Conservation (phyloP, 2,797 vertebrate genomes). For the Fringilla coelebs region DNA sequence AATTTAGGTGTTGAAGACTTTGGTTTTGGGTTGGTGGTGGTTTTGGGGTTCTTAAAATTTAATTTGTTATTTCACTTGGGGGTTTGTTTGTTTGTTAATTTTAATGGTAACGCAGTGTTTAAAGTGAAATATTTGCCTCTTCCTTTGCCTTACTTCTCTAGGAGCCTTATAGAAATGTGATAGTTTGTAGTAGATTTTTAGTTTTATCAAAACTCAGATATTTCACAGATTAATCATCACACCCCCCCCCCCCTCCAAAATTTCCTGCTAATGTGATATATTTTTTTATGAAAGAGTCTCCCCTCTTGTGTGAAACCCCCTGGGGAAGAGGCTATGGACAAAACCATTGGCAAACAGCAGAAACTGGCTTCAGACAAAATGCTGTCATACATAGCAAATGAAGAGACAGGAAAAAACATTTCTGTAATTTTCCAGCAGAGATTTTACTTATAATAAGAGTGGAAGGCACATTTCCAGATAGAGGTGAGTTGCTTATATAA, state of each 20-base stretch:
- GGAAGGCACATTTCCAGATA: slow-evolving; percentile 64
- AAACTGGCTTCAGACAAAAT: slow-evolving; percentile 67
- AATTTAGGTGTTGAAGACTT: background rate
- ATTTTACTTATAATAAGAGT: slow-evolving; percentile 67
- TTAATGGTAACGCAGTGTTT: background rate
- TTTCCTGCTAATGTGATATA: slow-evolving; percentile 63
- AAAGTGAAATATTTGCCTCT: slow-evolving; percentile 18
- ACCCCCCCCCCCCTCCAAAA: background rate
- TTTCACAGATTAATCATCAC: slow-evolving; percentile 39
- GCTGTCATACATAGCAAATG: slow-evolving; percentile 65
- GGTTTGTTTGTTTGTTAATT: background rate
- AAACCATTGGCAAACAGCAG: slow-evolving; percentile 63
- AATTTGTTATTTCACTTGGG: background rate
- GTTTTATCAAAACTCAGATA: slow-evolving; percentile 10
- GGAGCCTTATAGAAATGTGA: background rate
- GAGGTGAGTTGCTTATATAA: slow-evolving; percentile 60
- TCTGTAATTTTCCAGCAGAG: slow-evolving; percentile 67
- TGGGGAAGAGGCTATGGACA: slow-evolving; percentile 69
- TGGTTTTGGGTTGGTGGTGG: background rate
- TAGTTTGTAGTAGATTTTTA: background rate
- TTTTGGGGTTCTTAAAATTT: background rate
- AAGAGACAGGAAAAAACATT: slow-evolving; percentile 69
- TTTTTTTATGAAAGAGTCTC: slow-evolving; percentile 69
- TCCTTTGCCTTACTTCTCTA: background rate
- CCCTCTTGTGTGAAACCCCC: slow-evolving; percentile 67